Base-by-base conservation (phyloP, 2,888 invertebrate genomes). In the Tetrapedia diversipes region DNA sequence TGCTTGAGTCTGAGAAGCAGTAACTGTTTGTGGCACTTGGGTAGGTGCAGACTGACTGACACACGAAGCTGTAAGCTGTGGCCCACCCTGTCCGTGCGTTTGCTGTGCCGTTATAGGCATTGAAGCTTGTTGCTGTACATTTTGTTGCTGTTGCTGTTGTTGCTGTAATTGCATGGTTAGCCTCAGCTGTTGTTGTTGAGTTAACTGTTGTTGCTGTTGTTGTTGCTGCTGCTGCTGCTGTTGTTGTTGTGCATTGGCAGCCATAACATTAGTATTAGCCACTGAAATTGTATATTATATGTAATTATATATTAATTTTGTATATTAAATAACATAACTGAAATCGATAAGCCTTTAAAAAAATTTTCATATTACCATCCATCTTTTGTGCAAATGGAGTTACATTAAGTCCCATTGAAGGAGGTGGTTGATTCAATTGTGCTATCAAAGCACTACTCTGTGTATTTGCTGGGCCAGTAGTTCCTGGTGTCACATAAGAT, bases 391-490 rank as follows among this genome's bases (percentile, higher is more conserved):
- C 90, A 82, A 93, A 93, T 64, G 92, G 92, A 81, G 92, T 92
- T 29, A 93, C 93, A 57, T 89, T 90, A 8, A 92, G 87, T 8
- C 93, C 92, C 79, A 93, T 91, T 0, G 93, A 91, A 8, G 93
- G 92, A 1, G 94, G 94, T 1, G 94, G 94, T 80, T 93, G 93
- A 1, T 93, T 93, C 14, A 94, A 88, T 83, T 94, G 94, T 0
- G 94, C 94, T 73, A 94, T 94, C 2, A 94, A 90, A 3, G 94
- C 94, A 81, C 93, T 94, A 71, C 93, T 92, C 84, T 93, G 93
- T 0, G 91, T 89, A 24, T 92, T 91, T 56, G 83, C 81, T n/a
- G 88, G 80, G 51, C 86, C 83, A 29, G 82, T 74, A 24, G 83
- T 80, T n/a, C 86, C 89, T 3, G 88, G 88, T 4, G 89, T 72